Evolutionary conservation across 1,140 invertebrate species (phyloP), one percentile per base, ranked within the genome.

Genomic region (Rhyzopertha dominica): DNA sequence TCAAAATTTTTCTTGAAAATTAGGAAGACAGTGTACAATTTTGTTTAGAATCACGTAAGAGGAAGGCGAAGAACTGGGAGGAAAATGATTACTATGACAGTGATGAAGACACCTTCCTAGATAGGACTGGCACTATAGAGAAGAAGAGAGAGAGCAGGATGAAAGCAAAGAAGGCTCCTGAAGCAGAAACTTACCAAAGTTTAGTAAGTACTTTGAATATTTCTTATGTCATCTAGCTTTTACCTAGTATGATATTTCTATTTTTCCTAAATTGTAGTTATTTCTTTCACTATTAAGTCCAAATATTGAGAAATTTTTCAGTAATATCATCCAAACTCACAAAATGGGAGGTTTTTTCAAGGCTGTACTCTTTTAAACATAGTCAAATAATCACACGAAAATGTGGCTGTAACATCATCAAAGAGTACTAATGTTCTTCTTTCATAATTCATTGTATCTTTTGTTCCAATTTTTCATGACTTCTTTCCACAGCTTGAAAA

Each of bases 61-160:
- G 81, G 5, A 88, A 87, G 62, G 61, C 68, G n/a, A 77, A 78
- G 48, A 83, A 88, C 58, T 87, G 85, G 85, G 83, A 85, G 62
- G 88, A 90, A 24, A 84, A 93, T 63, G 91, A 96, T 71, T 96
- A 77, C 65, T 95, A 95, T 66, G 90, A 95, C 61, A 94, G 89
- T n/a, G 95, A 98, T 65, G 95, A 98, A 48, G 96, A 98, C 67
- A 87, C 86, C 12, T 99, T 90, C 71, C 75, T 95, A 36, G 96
- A 99, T 68, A 73, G 95, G 56, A 98, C 95, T 7, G 95, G 95
- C 5, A 81, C 83, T 35, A 80, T 98, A 20, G 92, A 96, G 63
- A 81, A 81, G 47, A 97, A 97, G 68, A 72, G 95, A 10, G 72
- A 84, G 53, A 76, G 79, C 45, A 71, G 91, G 56, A 92, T 90